Percentiles rank a stretch among this genome's conserved stretches.
Conservation (phyloP, 53 echinoderm and acorn worm genomes). For the Echinarachnius parma region DNA sequence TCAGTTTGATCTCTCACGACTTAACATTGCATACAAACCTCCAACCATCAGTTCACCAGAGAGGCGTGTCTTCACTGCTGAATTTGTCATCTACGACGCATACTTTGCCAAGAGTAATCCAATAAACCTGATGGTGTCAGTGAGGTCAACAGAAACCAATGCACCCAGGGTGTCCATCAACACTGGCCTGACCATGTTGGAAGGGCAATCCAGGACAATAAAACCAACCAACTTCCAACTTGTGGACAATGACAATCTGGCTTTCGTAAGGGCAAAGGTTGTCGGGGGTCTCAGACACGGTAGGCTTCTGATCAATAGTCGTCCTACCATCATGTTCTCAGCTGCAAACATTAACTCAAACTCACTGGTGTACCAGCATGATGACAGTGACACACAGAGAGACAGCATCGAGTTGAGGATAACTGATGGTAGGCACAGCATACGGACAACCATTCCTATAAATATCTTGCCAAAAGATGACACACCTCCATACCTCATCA, state of each 20-base stretch:
- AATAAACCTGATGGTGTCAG: constrained; percentile 79
- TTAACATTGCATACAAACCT: constrained; percentile 94
- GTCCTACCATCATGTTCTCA: constrained; percentile 93
- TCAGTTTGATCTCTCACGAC: constrained; percentile 64
- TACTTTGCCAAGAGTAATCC: constrained; percentile 79
- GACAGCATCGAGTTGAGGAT: constrained; percentile 85
- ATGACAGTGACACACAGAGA: constrained; percentile 84
- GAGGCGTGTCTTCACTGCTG: constrained; percentile 66
- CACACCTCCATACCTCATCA: constrained; percentile 81
- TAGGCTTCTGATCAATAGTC: constrained; percentile 62
- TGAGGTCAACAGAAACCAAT: constrained; percentile 76
- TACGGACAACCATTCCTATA: constrained; percentile 81
- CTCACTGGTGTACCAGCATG: constrained; percentile 79
- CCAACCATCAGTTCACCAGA: constrained; percentile 78
- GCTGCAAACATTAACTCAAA: constrained; percentile 74
- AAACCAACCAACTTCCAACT: constrained; percentile 70
- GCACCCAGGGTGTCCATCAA: constrained; percentile 84
- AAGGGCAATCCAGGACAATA: constrained; percentile 91
- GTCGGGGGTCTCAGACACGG: constrained; percentile 86
- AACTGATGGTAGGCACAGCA: constrained; percentile 71
- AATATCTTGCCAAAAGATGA: constrained; percentile 94
- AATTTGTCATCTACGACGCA: constrained; percentile 73
- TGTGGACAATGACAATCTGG: constrained; percentile 89
- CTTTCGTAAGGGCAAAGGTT: constrained; percentile 76
- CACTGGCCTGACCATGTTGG: constrained; percentile 84